Evolutionary conservation across 2,797 vertebrate genomes (phyloP).

Genomic region (Nyctibius grandis): DNA sequence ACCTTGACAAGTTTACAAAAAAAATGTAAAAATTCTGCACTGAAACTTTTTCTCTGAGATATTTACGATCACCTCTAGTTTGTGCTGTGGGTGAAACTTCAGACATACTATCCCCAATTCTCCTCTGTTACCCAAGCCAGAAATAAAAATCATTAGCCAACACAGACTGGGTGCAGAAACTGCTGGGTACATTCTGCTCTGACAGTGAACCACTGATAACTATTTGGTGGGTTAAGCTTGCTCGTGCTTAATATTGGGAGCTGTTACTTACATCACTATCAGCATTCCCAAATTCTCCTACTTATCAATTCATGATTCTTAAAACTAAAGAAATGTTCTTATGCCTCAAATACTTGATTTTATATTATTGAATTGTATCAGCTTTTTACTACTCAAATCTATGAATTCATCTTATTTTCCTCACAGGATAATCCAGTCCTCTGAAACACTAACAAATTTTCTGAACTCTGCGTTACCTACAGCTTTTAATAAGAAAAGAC

Average conservation of each 20-base stretch:
- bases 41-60: neutral
- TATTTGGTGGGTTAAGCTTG: neutral
- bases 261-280: neutral
- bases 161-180: fast-evolving
- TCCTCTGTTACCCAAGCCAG: neutral
- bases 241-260: neutral
- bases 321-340: neutral
- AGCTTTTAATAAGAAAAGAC: neutral
- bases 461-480: neutral
- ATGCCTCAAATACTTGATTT: neutral
- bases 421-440: neutral
- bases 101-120: neutral
- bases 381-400: neutral
- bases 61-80: neutral
- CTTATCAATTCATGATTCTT: neutral
- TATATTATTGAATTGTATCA: neutral
- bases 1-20: neutral
- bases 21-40: neutral
- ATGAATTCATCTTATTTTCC: neutral
- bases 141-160: neutral
- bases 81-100: neutral
- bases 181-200: neutral
- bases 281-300: neutral
- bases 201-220: neutral
- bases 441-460: neutral